Conservation (phyloP, 2,113 vertebrate species). For the Tenrec ecaudatus region DNA sequence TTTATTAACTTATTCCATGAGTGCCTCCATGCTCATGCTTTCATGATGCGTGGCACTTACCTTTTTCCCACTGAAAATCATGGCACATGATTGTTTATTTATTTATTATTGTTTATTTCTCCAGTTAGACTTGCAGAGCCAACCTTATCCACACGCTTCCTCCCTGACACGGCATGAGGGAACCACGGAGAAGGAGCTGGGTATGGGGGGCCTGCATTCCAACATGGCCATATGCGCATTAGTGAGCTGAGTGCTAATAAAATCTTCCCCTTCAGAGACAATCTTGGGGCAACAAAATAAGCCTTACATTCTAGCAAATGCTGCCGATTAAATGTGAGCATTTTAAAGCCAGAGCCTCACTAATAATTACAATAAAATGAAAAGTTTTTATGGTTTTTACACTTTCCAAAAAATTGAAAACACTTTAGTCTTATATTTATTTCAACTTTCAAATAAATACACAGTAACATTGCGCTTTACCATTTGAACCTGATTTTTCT, state of each 20-base stretch:
- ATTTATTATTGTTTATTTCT: too few relatives aligned
- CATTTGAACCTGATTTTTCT: neutral
- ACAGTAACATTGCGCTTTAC: neutral
- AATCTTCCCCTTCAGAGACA: neutral
- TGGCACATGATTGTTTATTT: too few relatives aligned
- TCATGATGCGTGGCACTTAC: slow-evolving; percentile 8
- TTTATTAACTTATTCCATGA: slow-evolving; percentile 40
- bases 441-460: slow-evolving; percentile 17
- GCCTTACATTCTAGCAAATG: neutral
- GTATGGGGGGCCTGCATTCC: neutral
- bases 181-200: neutral
- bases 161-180: neutral
- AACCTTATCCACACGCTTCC: slow-evolving; percentile 22
- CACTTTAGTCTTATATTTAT: neutral
- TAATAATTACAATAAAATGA: neutral
- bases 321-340: neutral
- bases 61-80: neutral
- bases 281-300: neutral
- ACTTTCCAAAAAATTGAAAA: neutral
- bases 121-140: slow-evolving; percentile 42
- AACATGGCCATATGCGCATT: neutral
- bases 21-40: neutral
- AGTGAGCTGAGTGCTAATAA: neutral
- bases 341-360: slow-evolving; percentile 27
- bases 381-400: neutral